Percentiles rank a stretch among this genome's conserved stretches.
phyloP scores from a whole-genome alignment of 2,113 vertebrate species.

The Daphoenositta chrysoptera region DNA sequence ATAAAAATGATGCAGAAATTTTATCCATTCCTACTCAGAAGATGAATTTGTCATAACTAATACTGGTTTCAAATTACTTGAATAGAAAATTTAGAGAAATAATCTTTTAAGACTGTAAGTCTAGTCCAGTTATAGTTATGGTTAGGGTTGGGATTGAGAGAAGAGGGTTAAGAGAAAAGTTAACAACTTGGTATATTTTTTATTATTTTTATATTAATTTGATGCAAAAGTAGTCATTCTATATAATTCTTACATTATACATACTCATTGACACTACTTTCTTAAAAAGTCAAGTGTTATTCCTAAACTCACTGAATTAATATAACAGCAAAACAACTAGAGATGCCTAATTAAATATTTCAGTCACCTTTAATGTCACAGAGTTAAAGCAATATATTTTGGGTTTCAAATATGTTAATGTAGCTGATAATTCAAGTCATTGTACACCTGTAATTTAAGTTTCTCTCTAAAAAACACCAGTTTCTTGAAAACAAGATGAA shows the following conservation, averaged over 20 bases:
- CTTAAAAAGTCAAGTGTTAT: not conserved
- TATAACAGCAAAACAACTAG: not conserved
- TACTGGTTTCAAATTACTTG: not conserved
- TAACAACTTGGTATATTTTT: not conserved
- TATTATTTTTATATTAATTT: not conserved
- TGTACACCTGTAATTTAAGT: not conserved
- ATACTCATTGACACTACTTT: not conserved
- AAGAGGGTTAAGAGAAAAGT: not conserved
- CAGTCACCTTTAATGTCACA: not conserved
- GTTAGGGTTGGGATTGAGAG: not conserved
- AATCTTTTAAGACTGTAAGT: not conserved
- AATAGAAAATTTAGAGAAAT: not conserved
- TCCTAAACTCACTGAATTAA: not conserved
- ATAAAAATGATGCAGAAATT: not conserved
- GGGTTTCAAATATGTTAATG: not conserved
- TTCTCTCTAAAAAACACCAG: not conserved
- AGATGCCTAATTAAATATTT: not conserved
- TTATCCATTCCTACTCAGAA: not conserved
- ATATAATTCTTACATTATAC: not conserved
- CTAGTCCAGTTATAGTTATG: not conserved
- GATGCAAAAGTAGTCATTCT: not conserved
- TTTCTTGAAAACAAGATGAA: conserved; percentile 53
- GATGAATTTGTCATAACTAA: not conserved
- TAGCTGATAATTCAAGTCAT: not conserved
- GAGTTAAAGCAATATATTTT: not conserved